These are phyloP conservation scores for Antennarius striatus DNA, from an alignment of 2,113 vertebrate genomes.

Conservation along the genomic window DNA sequence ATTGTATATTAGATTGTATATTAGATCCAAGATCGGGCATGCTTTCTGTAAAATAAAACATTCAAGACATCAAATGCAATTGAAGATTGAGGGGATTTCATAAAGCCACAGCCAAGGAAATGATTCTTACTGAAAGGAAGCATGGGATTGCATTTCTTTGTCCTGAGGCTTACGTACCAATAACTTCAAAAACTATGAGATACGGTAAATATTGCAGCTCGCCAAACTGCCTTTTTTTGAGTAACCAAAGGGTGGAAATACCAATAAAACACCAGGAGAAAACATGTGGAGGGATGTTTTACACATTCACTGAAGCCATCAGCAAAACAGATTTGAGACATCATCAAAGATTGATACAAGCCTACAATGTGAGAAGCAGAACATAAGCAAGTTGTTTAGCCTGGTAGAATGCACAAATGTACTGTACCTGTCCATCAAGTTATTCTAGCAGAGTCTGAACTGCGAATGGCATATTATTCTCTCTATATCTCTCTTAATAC, in stretches of 20 bases:
- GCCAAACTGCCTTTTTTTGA: conserved; percentile 48
- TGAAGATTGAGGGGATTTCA: conserved; percentile 62
- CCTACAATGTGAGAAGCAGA: conserved; percentile 31
- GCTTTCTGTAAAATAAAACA: conserved; percentile 55
- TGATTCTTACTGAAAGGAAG: conserved; percentile 68
- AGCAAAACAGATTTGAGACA: conserved; percentile 28
- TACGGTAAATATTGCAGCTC: conserved; percentile 68
- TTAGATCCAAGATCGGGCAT: conserved; percentile 44
- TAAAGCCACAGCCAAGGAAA: conserved; percentile 56
- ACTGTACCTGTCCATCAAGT: conserved; percentile 30
- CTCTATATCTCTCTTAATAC: conserved; percentile 21
- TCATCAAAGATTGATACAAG: conserved; percentile 34
- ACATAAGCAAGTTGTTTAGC: conserved; percentile 24
- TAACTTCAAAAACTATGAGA: conserved; percentile 72
- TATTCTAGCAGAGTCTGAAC: conserved; percentile 8
- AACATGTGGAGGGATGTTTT: conserved; percentile 59
- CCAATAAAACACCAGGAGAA: conserved; percentile 31
- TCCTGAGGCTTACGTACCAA: conserved; percentile 71
- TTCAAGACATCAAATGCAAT: conserved; percentile 58
- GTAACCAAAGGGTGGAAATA: conserved; percentile 42
- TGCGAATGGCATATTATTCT: conserved; percentile 32
- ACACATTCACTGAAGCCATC: conserved; percentile 61
- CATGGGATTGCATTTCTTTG: conserved; percentile 68
- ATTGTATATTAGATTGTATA: conserved; percentile 17
- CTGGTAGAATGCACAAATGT: conserved; percentile 12